These are phyloP conservation scores for Scomber colias DNA, from an alignment of 2,113 vertebrate species.

Conservation along the genomic window DNA sequence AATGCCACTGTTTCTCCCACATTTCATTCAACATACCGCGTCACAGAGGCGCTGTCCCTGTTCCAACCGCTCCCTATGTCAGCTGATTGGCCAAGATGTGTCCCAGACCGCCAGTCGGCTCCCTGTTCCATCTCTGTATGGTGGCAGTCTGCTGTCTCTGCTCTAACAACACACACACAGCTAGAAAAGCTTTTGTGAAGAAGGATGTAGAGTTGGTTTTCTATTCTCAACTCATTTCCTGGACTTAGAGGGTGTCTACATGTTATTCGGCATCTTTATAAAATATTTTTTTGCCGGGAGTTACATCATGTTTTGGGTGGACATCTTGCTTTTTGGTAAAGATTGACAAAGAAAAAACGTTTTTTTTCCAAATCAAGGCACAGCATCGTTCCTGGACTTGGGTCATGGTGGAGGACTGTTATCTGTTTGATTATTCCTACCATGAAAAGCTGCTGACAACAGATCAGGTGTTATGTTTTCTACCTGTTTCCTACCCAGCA, in stretches of 20 bases:
- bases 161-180: constrained; percentile 25
- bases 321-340: constrained; percentile 4
- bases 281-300: constrained; percentile 2
- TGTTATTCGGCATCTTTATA: not conserved
- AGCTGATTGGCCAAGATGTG: constrained; percentile 64
- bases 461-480: constrained; percentile 47
- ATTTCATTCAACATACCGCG: constrained; percentile 2
- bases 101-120: constrained; percentile 44
- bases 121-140: constrained; percentile 64
- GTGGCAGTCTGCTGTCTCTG: constrained; percentile 66
- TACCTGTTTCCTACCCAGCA: constrained; percentile 33
- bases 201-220: constrained; percentile 1
- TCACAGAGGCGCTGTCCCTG: constrained; percentile 9
- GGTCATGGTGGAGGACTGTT: constrained; percentile 55
- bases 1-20: not conserved
- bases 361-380: not conserved
- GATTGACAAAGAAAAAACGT: not conserved
- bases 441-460: constrained; percentile 22
- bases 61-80: constrained; percentile 2
- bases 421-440: constrained; percentile 16
- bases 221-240: not conserved
- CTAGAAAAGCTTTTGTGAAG: constrained; percentile 2
- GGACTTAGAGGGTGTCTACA: not conserved
- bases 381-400: not conserved
- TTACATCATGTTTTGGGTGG: not conserved